A percentile compares a stretch with the other conserved stretches of the same genome.
phyloP scores from a whole-genome alignment of 2,888 invertebrate genomes.

The Acanthosepion pharaonis region DNA sequence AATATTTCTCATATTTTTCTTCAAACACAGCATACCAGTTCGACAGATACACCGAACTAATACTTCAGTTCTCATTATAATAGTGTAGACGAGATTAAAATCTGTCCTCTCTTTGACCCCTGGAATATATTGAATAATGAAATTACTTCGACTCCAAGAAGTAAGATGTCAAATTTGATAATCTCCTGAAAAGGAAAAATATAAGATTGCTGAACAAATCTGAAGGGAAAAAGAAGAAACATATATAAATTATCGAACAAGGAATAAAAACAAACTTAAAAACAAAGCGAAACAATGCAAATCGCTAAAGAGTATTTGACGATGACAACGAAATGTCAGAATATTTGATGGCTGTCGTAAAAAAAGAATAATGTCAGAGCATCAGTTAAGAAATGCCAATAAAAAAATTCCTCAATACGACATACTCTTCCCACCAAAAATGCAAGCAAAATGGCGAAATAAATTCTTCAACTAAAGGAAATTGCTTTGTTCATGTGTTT shows the following conservation, averaged over 20 bases:
- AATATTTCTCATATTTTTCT: too few species aligned
- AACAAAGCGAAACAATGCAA: not conserved
- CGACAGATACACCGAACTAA: too few species aligned
- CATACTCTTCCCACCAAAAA: not conserved
- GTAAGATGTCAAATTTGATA: too few species aligned
- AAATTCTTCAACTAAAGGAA: not conserved
- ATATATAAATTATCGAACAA: not conserved
- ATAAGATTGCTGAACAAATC: too few species aligned
- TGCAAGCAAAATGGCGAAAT: not conserved
- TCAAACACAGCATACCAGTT: too few species aligned
- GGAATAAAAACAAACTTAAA: not conserved
- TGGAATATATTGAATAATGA: too few species aligned
- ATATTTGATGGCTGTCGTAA: not conserved
- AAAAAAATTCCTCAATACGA: not conserved
- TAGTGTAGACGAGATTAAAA: too few species aligned
- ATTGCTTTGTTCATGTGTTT: not conserved
- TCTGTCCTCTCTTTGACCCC: too few species aligned
- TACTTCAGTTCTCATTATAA: too few species aligned
- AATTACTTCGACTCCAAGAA: too few species aligned
- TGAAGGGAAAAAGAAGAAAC: not conserved
- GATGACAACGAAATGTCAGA: not conserved
- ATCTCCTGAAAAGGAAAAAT: too few species aligned
- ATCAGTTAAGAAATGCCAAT: not conserved
- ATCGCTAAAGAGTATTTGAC: not conserved
- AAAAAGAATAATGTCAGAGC: not conserved